Base-by-base conservation (phyloP, 2,113 vertebrate species). In the Psephotus haematonotus region DNA sequence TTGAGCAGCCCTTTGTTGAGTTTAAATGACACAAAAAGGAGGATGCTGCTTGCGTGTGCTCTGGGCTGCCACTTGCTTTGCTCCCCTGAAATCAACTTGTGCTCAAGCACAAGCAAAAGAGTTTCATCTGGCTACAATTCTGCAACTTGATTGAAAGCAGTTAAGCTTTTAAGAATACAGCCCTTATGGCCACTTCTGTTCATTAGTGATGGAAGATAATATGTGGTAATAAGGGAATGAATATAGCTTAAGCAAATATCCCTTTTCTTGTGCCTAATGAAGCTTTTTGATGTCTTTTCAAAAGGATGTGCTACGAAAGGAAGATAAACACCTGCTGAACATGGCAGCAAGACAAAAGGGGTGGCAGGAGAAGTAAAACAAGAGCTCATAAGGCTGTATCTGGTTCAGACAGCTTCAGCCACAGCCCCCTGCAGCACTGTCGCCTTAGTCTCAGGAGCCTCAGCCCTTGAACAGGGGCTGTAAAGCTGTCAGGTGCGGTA, bases 241-340 rank as follows among this genome's bases (percentile, higher is more conserved):
- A 24, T 50, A 24, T 5, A 33, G 60, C 65, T 82, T 18, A 6
- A 83, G 50, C 53, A 72, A 89, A 95, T 23, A 65, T 10, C 59
- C 67, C 12, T 85, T 71, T 52, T 57, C 55, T 82, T 57, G 25
- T 44, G 63, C 79, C 28, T 57, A 11, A 46, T 2, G 24, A 44
- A 90, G 78, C 46, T 94, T 91, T 95, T 82, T 91, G 90, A 82
- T 93, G 79, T 72, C 19, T 67, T 86, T 88, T 37, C 81, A 18
- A 82, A 82, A 84, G 63, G 37, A 4, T 80, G 17, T 1, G 8
- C 52, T 65, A 18, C 2, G 7, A 80, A 60, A 87, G 74, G 86
- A 82, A 88, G 75, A 68, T 49, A 63, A 92, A 6, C 65, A 79
- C 89, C 95, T 95, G 93, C 68, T 41, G 79, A 77, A 88, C 1